These are phyloP conservation scores for Probaryconus sp. DNA, from an alignment of 1,140 invertebrate genomes.

Conservation along the genomic window DNA sequence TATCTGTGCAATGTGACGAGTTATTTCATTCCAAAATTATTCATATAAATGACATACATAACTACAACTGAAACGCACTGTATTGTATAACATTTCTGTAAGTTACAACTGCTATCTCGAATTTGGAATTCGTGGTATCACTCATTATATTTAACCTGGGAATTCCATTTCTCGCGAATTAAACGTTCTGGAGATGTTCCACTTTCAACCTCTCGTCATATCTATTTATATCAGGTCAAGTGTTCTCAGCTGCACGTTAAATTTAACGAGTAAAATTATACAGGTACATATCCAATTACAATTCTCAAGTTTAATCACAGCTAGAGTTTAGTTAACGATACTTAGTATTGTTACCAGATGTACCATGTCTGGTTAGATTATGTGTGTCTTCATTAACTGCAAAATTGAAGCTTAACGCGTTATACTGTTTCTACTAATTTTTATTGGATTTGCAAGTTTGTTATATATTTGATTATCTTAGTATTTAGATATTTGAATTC, in stretches of 20 bases:
- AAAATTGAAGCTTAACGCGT: background rate
- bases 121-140: slow-evolving; percentile 13
- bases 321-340: slow-evolving; percentile 14
- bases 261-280: slow-evolving; percentile 58
- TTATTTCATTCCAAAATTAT: no score
- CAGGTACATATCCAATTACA: slow-evolving; percentile 15
- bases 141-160: slow-evolving; percentile 28
- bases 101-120: background rate
- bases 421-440: background rate
- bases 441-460: no score
- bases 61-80: no score
- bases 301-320: slow-evolving; percentile 14
- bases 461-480: background rate
- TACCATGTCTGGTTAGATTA: no score
- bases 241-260: slow-evolving; percentile 50
- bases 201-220: slow-evolving; percentile 49
- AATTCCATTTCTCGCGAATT: slow-evolving; percentile 37
- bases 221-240: slow-evolving; percentile 46
- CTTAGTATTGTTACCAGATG: no score
- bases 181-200: slow-evolving; percentile 50
- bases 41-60: no score
- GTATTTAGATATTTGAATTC: no score
- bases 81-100: no score
- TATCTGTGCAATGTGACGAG: no score
- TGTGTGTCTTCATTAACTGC: no score